Base-by-base conservation (phyloP, 2,888 invertebrate species). In the Agrochola macilenta region DNA sequence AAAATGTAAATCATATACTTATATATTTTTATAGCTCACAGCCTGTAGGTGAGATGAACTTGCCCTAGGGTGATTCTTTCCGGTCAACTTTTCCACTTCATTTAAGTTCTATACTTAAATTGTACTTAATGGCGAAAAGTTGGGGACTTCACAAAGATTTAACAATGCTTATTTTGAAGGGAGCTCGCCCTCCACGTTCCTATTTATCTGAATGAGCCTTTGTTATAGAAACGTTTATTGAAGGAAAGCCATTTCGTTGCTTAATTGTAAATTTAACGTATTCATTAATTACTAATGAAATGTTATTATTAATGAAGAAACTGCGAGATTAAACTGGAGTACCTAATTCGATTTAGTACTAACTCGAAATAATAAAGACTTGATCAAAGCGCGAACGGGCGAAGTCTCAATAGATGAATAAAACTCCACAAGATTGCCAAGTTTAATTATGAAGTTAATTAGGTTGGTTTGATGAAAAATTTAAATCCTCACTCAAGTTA, bases 41-140 rank as follows among this genome's bases (percentile, higher is more conserved):
- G 85, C 11, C 69, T 88, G 89, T 88, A 91, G 72, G 85, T 84
- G 82, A 85, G 83, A 86, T 82, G 84, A 82, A 84, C 74, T 80
- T 84, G 82, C 88, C 86, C 87, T 79, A 72, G 76, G 91, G 93
- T 93, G 92, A 94, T 94, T 93, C 92, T 91, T 90, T 89, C 92
- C 91, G 94, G 95, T 94, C 94, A 96, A 96, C 95, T 96, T 96
- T 95, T 95, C 95, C 94, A 95, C 96, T 96, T 96, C 95, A 96
- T 96, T 96, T 96, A 96, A 96, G 95, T 96, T 96, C 93, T 93
- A 92, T 94, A 93, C 95, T 96, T 95, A 96, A 95, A 95, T 94
- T 94, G 94, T 94, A 94, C 94, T 93, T 95, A 95, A 96, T 95
- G 95, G 94, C 93, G 91, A 91, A 95, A 96, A 96, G 95, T 96